These are phyloP conservation scores for Ceuthmochares aereus DNA, from an alignment of 2,113 vertebrate genomes.

Conservation along the genomic window DNA sequence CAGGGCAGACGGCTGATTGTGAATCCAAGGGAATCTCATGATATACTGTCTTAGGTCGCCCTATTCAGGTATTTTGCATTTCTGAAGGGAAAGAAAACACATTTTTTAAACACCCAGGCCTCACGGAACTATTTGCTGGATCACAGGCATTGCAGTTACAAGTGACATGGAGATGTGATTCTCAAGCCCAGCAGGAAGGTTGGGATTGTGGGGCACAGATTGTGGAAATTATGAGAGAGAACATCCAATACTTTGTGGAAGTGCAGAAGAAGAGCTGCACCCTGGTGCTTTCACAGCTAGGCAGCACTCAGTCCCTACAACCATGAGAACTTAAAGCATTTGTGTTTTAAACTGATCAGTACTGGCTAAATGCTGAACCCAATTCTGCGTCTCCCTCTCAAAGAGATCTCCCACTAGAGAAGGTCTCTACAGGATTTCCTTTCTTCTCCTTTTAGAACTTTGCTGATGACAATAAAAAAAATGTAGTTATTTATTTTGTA, in stretches of 20 bases:
- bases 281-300: neutral
- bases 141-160: neutral
- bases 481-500: constrained; percentile 11
- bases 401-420: constrained; percentile 2
- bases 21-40: constrained; percentile 68
- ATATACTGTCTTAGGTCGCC: neutral
- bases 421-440: neutral
- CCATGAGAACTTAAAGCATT: neutral
- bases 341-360: neutral
- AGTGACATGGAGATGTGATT: neutral
- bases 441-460: constrained; percentile 43
- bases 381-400: neutral
- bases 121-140: neutral
- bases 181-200: neutral
- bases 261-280: neutral
- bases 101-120: constrained; percentile 48
- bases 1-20: constrained; percentile 57
- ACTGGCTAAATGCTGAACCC: neutral
- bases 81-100: neutral
- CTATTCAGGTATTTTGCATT: constrained; percentile 1
- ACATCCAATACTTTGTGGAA: neutral
- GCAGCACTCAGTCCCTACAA: neutral
- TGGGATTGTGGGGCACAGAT: neutral
- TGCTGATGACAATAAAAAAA: constrained; percentile 38
- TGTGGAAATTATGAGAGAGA: neutral